Conservation (phyloP, 2,797 vertebrate genomes). For the Hephaestus fuliginosus region DNA sequence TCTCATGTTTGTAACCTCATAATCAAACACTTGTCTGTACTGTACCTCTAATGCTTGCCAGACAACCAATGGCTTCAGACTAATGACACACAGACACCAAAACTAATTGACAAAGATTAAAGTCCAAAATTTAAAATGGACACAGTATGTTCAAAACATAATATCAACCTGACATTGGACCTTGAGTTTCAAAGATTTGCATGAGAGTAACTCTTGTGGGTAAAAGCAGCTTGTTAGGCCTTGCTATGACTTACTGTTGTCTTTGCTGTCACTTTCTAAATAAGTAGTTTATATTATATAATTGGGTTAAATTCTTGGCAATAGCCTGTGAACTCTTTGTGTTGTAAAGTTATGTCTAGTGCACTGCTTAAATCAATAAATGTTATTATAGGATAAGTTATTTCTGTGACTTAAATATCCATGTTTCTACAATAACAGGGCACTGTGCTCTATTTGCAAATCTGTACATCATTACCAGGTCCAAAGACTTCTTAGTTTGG, state of each 20-base stretch:
- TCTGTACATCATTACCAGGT: slow-evolving; percentile 10
- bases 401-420: neutral
- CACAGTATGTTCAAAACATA: neutral
- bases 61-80: neutral
- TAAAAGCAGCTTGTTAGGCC: neutral
- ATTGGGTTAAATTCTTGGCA: neutral
- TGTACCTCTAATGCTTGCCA: neutral
- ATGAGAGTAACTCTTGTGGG: neutral
- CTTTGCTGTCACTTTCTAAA: neutral
- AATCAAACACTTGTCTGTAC: neutral
- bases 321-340: neutral
- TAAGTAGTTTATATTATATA: neutral
- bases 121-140: neutral
- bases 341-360: neutral
- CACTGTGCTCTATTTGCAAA: neutral
- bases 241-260: neutral
- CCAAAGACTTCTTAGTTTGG: slow-evolving; percentile 22
- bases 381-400: neutral
- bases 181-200: neutral
- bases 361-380: neutral
- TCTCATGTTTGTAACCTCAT: neutral
- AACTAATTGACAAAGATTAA: neutral
- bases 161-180: neutral
- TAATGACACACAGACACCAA: neutral
- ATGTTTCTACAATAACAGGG: neutral